phyloP scores from a whole-genome alignment of 2,113 vertebrate species.

The Mobula hypostoma region DNA sequence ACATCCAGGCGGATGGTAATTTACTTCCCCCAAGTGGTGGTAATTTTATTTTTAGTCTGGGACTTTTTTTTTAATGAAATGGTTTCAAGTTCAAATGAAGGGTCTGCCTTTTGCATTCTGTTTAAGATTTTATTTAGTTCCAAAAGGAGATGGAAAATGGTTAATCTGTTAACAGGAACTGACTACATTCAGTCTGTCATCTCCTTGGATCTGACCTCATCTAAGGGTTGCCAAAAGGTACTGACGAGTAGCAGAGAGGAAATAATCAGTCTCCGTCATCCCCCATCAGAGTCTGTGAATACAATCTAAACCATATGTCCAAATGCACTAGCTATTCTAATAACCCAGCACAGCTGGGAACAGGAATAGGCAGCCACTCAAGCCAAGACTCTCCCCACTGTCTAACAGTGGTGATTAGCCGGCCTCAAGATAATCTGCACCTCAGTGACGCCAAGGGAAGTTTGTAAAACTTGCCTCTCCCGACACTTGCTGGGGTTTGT shows the following conservation, averaged over 20 bases:
- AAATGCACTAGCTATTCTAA: background rate
- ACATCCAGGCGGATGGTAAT: background rate
- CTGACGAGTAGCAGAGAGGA: conserved; percentile 23
- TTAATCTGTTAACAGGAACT: conserved; percentile 29
- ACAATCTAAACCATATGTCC: conserved; percentile 31
- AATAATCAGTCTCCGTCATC: conserved; percentile 14
- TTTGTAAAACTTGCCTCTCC: background rate
- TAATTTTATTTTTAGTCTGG: background rate
- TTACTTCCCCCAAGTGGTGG: background rate
- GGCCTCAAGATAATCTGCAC: background rate
- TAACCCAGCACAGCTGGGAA: background rate
- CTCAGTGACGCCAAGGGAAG: background rate
- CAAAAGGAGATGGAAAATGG: background rate
- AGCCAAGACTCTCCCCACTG: background rate
- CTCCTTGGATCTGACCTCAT: background rate
- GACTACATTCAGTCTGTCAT: conserved; percentile 30
- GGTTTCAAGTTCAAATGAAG: conserved; percentile 15
- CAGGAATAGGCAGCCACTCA: background rate
- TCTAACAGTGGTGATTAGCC: background rate
- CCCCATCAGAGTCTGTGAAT: background rate
- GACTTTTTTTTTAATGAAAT: background rate
- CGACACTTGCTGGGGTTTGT: background rate
- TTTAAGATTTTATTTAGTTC: background rate
- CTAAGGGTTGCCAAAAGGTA: background rate
- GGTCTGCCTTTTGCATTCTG: background rate